Evolutionary conservation across 1,140 invertebrate species (phyloP), one percentile per base, ranked within the genome.

Genomic region (Drosophila lacertosa): DNA sequence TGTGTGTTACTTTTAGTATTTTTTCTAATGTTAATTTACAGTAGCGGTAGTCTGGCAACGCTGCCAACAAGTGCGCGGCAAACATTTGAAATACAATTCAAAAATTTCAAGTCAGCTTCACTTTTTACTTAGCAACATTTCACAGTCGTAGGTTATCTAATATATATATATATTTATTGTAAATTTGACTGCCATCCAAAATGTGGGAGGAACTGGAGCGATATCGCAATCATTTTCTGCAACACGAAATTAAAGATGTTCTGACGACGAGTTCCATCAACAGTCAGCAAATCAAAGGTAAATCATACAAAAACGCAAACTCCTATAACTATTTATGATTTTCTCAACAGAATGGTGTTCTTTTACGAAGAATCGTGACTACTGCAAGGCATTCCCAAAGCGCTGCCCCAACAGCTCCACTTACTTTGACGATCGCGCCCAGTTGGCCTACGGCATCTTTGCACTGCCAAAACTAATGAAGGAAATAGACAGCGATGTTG

Each of bases 121-220:
- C 39, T 51, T 47, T 47, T 5, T 16, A 57, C 20, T 40, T 40
- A 40, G n/a, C 10, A 18, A 51, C 7, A 53, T 37, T 22, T 32
- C 10, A 40, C 2, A 40, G 9, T 40, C 15, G 9, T 22, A 44
- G 18, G 11, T 26, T 47, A 4, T 47, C 13, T 29, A 13, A 6
- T 6, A 45, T 24, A 24, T 26, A 29, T 29, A 16, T 24, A 6
- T 6, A 45, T 24, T 24, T 26, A 29, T 29, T 29, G 13, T 29
- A 15, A 3, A 16, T 16, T 35, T 5, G n/a, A n/a, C 10, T 18
- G n/a, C 1, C 4, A 4, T 4, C 18, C 6, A 69, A 58, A 42
- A 90, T 90, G 89, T 90, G 89, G 89, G 72, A 89, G 18, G 37
- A 90, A 39, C 33, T 90, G 16, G 89, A 79, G 9, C 64, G 33